Conservation (phyloP, 2,888 invertebrate genomes). For the Suillia variegata region DNA sequence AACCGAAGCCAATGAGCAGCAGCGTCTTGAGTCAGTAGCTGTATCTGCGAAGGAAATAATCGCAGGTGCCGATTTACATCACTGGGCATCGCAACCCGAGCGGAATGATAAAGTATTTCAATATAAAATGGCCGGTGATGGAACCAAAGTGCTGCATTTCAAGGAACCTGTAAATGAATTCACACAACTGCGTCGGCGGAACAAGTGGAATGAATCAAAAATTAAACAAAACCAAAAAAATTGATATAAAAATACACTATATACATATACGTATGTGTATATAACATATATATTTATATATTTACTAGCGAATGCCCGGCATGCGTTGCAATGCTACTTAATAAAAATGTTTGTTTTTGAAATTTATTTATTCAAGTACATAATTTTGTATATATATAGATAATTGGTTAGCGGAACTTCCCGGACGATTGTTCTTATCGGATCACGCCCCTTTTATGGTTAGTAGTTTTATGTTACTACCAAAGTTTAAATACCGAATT, state of each 20-base stretch:
- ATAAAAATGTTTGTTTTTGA: no score
- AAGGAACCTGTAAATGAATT: slow-evolving; percentile 44
- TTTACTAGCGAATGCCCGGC: no score
- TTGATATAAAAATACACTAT: slow-evolving; percentile 21
- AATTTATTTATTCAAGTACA: no score
- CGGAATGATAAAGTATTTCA: slow-evolving; percentile 38
- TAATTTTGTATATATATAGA: no score
- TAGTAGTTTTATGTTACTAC: no score
- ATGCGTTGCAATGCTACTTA: no score
- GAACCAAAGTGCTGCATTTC: slow-evolving; percentile 28
- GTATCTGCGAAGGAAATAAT: slow-evolving; percentile 39
- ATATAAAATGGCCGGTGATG: slow-evolving; percentile 35
- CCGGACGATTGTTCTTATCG: no score
- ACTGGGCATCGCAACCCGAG: slow-evolving; percentile 38
- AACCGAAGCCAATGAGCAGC: slow-evolving; percentile 6
- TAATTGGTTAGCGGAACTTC: no score
- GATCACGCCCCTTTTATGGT: no score
- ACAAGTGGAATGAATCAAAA: slow-evolving; percentile 47
- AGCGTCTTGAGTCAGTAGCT: slow-evolving; percentile 24
- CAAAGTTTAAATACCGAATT: no score
- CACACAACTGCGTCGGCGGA: slow-evolving; percentile 38
- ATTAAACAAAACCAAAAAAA: slow-evolving; percentile 40
- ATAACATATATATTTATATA: no score
- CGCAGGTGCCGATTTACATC: slow-evolving; percentile 32
- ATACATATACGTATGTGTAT: not conserved